phyloP scores from a whole-genome alignment of 2,797 vertebrate genomes.

The Botia almorhae region DNA sequence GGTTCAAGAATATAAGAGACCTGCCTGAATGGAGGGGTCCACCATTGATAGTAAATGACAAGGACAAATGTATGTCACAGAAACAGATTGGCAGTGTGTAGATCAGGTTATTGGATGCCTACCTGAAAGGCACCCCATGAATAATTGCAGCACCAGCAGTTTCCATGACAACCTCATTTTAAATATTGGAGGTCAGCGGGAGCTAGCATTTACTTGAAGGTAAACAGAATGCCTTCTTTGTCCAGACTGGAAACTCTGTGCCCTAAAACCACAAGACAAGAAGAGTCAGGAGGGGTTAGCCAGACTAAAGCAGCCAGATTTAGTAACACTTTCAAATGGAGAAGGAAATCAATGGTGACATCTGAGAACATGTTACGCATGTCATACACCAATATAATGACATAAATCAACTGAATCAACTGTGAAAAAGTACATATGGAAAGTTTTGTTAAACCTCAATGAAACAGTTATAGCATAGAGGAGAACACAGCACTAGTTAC shows the following conservation, averaged over 20 bases:
- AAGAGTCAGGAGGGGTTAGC: constrained; percentile 41
- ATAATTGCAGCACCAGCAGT: constrained; percentile 87
- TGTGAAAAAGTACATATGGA: neutral
- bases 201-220: constrained; percentile 76
- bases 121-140: constrained; percentile 90
- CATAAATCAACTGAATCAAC: neutral
- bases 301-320: constrained; percentile 21
- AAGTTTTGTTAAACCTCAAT: neutral
- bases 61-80: constrained; percentile 47
- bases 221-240: constrained; percentile 69
- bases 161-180: constrained; percentile 98
- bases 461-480: neutral
- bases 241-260: constrained; percentile 73
- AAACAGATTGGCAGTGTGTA: constrained; percentile 51
- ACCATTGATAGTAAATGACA: constrained; percentile 50
- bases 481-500: neutral
- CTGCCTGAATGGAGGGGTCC: constrained; percentile 32
- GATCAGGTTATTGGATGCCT: constrained; percentile 71
- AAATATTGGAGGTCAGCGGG: constrained; percentile 79
- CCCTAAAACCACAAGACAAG: constrained; percentile 76
- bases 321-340: neutral
- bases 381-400: neutral
- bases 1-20: constrained; percentile 10
- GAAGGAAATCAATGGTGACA: neutral
- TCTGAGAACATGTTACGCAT: neutral